Evolutionary conservation across 1,140 invertebrate species (phyloP), one percentile per base, ranked within the genome.

Genomic region (Zaprionus africanus): DNA sequence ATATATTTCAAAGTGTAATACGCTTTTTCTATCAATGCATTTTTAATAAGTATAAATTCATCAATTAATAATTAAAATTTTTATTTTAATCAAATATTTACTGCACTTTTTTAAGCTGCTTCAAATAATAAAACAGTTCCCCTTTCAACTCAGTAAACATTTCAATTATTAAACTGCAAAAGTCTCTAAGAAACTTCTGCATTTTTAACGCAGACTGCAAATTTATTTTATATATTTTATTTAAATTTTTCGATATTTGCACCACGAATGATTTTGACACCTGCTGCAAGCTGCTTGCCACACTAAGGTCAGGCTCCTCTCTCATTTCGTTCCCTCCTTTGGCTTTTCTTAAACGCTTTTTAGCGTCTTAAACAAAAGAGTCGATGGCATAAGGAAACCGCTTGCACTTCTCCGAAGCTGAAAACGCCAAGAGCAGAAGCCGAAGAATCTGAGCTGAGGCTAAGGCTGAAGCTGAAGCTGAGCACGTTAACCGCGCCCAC

Each of bases 381-480:
- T 38, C 62, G 51, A 53, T n/a, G 7, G 7, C 41, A 0, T 0
- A 54, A 57, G 59, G 61, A 69, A 69, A 71, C 54, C 19, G 17
- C 41, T 60, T 49, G 17, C 31, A 17, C 22, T 28, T 46, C 13
- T 66, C 63, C 41, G 49, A 62, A 85, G 64, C 64, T 46, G 4
- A 64, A 81, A 80, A 78, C 79, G 84, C 73, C 84, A 87, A 61
- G 28, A 88, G 88, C 84, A 87, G 85, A 76, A 72, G 53, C 68
- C 68, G 51, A 78, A 77, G 63, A 66, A 46, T 46, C 63, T 66
- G 63, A 43, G 63, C 9, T 41, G 54, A 58, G 43, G 53, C 36
- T 56, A 13, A n/a, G 46, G 11, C 43, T 38, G 38, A 34, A 49
- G 17, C 46, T 24, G 53, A 58, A 58, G 54, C 54, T 54, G 56